Evolutionary conservation across 2,797 vertebrate genomes (phyloP).

Genomic region (Bradypodion pumilum): DNA sequence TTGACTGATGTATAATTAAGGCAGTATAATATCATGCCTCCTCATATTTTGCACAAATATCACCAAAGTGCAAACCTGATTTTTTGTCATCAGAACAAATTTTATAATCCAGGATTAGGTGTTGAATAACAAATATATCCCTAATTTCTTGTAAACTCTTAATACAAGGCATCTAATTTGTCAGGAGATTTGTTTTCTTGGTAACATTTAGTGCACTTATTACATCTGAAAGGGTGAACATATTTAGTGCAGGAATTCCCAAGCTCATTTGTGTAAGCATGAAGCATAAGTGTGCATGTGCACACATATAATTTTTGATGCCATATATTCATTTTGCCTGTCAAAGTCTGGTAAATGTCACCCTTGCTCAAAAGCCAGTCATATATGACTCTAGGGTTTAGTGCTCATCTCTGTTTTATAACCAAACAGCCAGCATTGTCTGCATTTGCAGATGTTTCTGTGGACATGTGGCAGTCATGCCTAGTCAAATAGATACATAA

Average conservation of each 20-base stretch:
- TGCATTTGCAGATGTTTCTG: too few relatives aligned
- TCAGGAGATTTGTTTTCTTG: not conserved
- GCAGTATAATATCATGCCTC: not conserved
- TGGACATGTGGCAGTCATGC: too few relatives aligned
- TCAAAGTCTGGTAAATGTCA: too few relatives aligned
- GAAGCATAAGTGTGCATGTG: not conserved
- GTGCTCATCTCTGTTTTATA: too few relatives aligned
- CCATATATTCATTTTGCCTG: not conserved
- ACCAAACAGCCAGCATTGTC: too few relatives aligned
- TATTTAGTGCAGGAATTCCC: not conserved
- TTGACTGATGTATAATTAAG: conserved; percentile 9
- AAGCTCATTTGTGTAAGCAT: not conserved
- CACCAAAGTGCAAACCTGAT: not conserved
- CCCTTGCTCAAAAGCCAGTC: too few relatives aligned
- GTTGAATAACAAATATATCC: not conserved
- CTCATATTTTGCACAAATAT: not conserved
- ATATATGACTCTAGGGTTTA: too few relatives aligned
- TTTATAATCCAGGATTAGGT: not conserved
- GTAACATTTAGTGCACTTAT: not conserved
- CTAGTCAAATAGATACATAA: not conserved
- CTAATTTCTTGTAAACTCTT: not conserved
- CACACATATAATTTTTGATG: not conserved
- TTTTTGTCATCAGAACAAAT: conserved; percentile 10
- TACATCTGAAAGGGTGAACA: not conserved
- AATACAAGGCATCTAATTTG: not conserved